Percentiles rank a stretch among this genome's conserved stretches.
Evolutionary conservation across 2,113 vertebrate species (phyloP).

Genomic region (Leucopternis melanops): DNA sequence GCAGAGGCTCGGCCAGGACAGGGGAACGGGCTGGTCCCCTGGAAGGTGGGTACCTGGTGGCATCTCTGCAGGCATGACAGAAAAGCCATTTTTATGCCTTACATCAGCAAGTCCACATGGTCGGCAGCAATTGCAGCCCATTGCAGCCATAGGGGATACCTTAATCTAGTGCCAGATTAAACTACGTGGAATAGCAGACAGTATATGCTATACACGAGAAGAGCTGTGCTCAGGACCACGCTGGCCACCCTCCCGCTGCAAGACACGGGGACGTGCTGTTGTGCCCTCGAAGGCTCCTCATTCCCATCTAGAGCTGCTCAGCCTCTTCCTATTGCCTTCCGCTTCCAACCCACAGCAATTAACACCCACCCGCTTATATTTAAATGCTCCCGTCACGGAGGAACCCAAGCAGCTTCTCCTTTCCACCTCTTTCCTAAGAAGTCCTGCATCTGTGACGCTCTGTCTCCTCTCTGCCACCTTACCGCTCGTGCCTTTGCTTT

Average conservation of each 20-base stretch:
- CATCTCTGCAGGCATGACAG: background rate
- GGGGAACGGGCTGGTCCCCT: background rate
- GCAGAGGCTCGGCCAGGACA: background rate
- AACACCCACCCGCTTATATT: background rate
- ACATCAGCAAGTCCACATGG: conserved; percentile 8
- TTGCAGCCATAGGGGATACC: background rate
- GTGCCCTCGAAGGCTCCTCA: background rate
- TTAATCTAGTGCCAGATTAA: background rate
- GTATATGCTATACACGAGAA: accelerated
- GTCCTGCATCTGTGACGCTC: background rate
- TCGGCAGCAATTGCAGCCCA: background rate
- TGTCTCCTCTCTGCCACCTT: background rate
- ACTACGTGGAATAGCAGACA: background rate
- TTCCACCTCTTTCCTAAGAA: background rate
- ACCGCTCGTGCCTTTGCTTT: background rate
- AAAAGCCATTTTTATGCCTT: background rate
- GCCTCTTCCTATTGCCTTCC: background rate
- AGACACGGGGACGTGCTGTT: background rate
- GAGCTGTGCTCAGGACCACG: background rate
- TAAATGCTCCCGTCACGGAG: background rate
- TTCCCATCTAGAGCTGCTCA: background rate
- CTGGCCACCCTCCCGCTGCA: background rate
- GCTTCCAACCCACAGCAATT: background rate
- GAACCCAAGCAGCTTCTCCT: background rate
- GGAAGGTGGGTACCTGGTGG: background rate